Evolutionary conservation across 2,797 vertebrate species (phyloP), one percentile per base, ranked within the genome.

Genomic region (Sebastes itinus): DNA sequence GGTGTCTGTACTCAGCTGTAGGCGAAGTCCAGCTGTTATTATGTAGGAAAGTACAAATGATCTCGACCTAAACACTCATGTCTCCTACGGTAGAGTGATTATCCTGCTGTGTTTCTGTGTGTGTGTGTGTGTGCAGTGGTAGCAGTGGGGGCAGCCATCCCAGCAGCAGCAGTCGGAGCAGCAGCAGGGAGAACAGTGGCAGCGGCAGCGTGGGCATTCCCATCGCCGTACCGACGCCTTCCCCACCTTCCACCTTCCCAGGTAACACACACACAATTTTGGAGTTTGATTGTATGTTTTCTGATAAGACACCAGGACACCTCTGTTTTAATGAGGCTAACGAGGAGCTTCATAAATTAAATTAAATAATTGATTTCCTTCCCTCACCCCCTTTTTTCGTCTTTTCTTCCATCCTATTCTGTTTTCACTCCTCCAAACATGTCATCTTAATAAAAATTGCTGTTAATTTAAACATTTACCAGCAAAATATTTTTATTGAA

Each of bases 161-260:
- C 85, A 97, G 97, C 32, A 98, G 97, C 30, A 98, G 97, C 61
- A 97, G 98, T 61, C 95, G 96, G 66, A 99, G 98, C 63, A 95
- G 98, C 92, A 99, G 98, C 89, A 96, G 98, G 81, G 98, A 99
- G 90, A 99, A 99, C 89, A 99, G 98, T 2, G 98, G 98, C 60
- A 93, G 95, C 78, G 97, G 97, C 92, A 97, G 97, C 77, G 97
- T 98, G 84, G 97, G 97, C 87, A 94, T 99, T 95, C 98, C 98
- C 90, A 99, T 99, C 67, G 98, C 98, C 23, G 98, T 99, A 93
- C 98, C 98, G 14, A 99, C 98, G 0, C 98, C 98, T 23, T 99
- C 98, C 5, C 98, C 98, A 60, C 97, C 98, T 83, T 97, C 97
- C 83, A 96, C 96, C 77, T 98, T 97, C 84, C 97, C 97, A 96